phyloP scores from a whole-genome alignment of 2,113 vertebrate genomes.

The Oophaga pumilio region DNA sequence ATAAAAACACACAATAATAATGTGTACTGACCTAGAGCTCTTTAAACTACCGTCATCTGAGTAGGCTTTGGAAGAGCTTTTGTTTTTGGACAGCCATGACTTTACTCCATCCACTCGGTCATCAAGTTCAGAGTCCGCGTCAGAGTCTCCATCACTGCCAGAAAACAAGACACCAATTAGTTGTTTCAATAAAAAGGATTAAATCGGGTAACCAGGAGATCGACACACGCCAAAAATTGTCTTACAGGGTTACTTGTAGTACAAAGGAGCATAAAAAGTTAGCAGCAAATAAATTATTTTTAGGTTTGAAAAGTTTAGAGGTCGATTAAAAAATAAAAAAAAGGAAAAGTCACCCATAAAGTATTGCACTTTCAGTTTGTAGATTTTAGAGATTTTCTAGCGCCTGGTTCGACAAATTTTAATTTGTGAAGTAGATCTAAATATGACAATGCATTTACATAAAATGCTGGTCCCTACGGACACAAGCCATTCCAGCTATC shows the following conservation, averaged over 20 bases:
- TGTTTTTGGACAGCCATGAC: constrained; percentile 90
- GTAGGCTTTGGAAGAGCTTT: constrained; percentile 82
- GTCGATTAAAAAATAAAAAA: background rate
- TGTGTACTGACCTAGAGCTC: constrained; percentile 85
- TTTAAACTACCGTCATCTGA: constrained; percentile 94
- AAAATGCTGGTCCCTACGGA: no score
- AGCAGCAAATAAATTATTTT: background rate
- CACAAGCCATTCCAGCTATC: no score
- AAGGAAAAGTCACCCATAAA: background rate
- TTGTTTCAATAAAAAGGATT: background rate
- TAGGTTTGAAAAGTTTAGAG: background rate
- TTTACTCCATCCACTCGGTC: constrained; percentile 93
- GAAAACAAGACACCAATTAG: background rate
- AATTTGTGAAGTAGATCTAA: background rate
- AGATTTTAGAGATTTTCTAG: background rate
- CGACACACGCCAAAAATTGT: background rate
- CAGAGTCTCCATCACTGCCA: constrained; percentile 86
- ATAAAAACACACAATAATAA: background rate
- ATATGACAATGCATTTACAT: background rate
- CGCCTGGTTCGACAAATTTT: background rate
- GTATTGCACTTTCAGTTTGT: background rate
- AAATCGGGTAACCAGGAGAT: background rate
- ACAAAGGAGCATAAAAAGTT: background rate
- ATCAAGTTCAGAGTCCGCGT: constrained; percentile 89
- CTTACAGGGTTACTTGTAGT: constrained; percentile 1